Evolutionary conservation across 2,797 vertebrate species (phyloP), one percentile per base, ranked within the genome.

Genomic region (Cottoperca gobio): DNA sequence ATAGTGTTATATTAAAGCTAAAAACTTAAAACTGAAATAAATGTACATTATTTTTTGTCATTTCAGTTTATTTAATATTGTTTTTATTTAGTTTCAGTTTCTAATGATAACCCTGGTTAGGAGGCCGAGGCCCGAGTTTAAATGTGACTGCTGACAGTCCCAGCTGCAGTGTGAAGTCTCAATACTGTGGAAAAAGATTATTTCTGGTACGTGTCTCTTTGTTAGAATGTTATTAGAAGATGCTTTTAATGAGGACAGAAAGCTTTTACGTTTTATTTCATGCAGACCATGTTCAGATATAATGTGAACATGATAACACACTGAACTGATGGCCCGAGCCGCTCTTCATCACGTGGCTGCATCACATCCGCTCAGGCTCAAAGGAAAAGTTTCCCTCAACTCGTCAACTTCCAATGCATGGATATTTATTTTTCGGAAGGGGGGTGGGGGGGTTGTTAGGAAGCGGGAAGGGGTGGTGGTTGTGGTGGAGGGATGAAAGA

Each of bases 341-440:
- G 0, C 1, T 9, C 40, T 49, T 57, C 50, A 45, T 83, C 86
- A 78, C 37, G 50, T 77, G 72, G 55, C 66, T 37, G 79, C 78
- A 53, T 91, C 88, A 81, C 85, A 85, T 89, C 74, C 5, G 1
- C 75, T 92, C 84, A 83, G 79, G 13, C 85, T 91, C 88, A 84
- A 88, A 78, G 39, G 58, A 70, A 85, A 92, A 90, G 52, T 88
- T 86, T 79, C 11, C 73, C 66, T 50, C 66, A 81, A 77, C 75
- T 84, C 46, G 45, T 87, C 85, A 86, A 88, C 87, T 88, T 86
- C 75, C 61, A 50, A 60, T 35, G 48, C 65, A 78, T 73, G 67
- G 84, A 85, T 89, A 84, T 89, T 73, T 87, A 73, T 89, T 85
- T 90, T 84, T 83, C 4, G 3, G 53, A 58, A 43, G 24, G 17